Conservation (phyloP, 2,113 vertebrate species). For the Microtus pennsylvanicus region DNA sequence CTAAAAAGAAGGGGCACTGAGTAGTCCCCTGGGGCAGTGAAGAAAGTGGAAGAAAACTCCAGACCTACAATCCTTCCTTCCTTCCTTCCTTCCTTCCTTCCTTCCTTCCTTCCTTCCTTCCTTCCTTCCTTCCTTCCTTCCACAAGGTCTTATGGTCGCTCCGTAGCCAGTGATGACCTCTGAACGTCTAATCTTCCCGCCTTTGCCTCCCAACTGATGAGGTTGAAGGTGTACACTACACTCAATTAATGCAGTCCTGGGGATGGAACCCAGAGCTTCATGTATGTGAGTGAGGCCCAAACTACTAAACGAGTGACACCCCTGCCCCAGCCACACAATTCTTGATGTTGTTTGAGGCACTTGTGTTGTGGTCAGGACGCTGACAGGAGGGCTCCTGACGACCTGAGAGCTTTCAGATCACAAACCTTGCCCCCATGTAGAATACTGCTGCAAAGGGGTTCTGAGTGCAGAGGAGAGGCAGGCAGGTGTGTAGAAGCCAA, state of each 20-base stretch:
- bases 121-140: not conserved
- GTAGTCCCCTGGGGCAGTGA: not conserved
- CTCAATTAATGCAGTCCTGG: not conserved
- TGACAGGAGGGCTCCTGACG: not conserved
- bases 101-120: not conserved
- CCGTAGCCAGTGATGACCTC: not conserved
- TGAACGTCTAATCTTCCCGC: not conserved
- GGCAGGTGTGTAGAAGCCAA: not conserved
- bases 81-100: not conserved
- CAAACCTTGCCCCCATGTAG: not conserved
- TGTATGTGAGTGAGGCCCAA: not conserved
- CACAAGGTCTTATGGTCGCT: not conserved
- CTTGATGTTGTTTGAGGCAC: not conserved
- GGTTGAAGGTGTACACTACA: not conserved
- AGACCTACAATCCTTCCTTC: not conserved
- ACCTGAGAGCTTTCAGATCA: not conserved
- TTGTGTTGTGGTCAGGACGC: not conserved
- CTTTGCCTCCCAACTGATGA: not conserved
- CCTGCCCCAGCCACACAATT: not conserved
- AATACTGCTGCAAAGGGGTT: not conserved
- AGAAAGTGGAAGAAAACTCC: not conserved
- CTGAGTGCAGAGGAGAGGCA: not conserved
- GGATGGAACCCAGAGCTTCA: too few relatives aligned
- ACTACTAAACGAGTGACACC: not conserved
- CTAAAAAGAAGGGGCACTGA: not conserved